Base-by-base conservation (phyloP, 2,797 vertebrate genomes). In the Arvicola amphibius region DNA sequence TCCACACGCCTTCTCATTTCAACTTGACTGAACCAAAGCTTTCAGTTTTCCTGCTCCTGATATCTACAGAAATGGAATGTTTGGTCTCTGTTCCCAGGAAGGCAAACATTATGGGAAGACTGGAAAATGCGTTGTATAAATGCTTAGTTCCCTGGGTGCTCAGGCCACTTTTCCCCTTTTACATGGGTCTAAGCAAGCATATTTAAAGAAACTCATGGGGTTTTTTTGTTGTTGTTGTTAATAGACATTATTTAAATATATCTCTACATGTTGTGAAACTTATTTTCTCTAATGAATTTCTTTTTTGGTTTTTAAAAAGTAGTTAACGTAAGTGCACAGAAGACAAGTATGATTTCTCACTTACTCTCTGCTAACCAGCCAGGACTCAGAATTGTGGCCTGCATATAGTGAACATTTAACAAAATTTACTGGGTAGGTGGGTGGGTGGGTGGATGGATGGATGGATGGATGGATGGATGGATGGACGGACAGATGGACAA, bases 71-170 rank as follows among this genome's bases (percentile, higher is more conserved):
- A 90, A 67, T 83, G 1, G 16, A 63, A 79, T 98, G 98, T 12
- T 63, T 98, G 56, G 98, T 98, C 32, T 53, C 90, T 99, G 77
- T 97, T 98, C 97, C 98, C 98, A 1, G 93, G 7, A 97, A 25
- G 34, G n/a, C 5, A 19, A 98, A 98, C 88, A 98, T 98, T 98
- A 99, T 92, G 98, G 98, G 95, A 99, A 99, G 97, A 96, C 99
- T 98, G 98, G 99, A 99, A 98, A 98, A 98, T 88, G 93, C 76
- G 19, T 85, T 91, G 98, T 92, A 95, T 76, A 95, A 96, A 92
- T 46, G 29, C 27, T 79, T 79, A 46, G 29, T 96, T 91, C 96
- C 78, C 89, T 51, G 95, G 46, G 84, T 76, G 34, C 91, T 77
- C 27, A 94, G 53, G 48, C 92, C 93, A 97, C 16, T 74, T 98